Evolutionary conservation across 1,140 invertebrate genomes (phyloP), one percentile per base, ranked within the genome.

Genomic region (Drosophila nigromelanica): DNA sequence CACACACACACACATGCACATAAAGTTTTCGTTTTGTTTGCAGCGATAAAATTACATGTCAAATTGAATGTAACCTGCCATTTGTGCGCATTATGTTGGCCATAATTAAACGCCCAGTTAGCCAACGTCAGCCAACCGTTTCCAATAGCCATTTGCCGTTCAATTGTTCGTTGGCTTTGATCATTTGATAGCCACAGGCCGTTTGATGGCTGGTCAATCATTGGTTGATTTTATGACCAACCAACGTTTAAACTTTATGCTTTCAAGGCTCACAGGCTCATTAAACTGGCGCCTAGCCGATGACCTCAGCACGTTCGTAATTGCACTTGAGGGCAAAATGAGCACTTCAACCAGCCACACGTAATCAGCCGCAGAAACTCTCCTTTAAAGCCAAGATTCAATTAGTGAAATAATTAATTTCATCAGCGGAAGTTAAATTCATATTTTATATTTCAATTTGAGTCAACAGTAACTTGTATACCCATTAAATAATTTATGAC

Each of bases 21-120:
- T 51, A 72, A 78, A 87, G 62, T 86, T 86, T 80, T 14, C 56
- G 70, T 86, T 85, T 62, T 71, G 78, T 72, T 80, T 76, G 75
- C 70, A 80, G 72, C 83, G 68, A 86, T 86, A 89, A 89, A 86
- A 86, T 86, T 87, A 86, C 82, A 86, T 86, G 82, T 86, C 82
- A 86, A 86, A 86, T 86, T 86, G 82, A 86, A 82, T 86, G 83
- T 89, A 86, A 86, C 83, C 83, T 86, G 82, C 83, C 82, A 86
- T 82, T 86, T 87, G 82, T 76, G 78, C 83, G 72, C 78, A 89
- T 86, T 86, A 82, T 78, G 68, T 58, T 68, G 67, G 78, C 76
- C 76, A 86, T 82, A 89, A 86, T 86, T 86, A 86, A 86, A 76
- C 82, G 71, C 68, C 52, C 58, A 73, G 45, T 40, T 55, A 18